phyloP scores from a whole-genome alignment of 2,888 invertebrate genomes.

The Agonopterix subpropinquella region DNA sequence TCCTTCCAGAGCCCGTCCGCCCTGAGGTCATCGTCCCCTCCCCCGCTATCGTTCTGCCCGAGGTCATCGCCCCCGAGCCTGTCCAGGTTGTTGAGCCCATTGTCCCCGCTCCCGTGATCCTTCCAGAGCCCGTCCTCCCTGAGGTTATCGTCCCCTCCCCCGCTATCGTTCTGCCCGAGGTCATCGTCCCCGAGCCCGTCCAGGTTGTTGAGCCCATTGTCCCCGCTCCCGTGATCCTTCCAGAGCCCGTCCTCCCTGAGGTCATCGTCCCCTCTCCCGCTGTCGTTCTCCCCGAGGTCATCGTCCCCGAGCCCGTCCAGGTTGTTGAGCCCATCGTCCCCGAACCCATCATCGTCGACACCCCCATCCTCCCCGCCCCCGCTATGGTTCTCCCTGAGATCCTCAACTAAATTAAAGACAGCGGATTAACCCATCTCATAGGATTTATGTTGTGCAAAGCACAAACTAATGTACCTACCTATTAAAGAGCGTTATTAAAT shows the following conservation, averaged over 20 bases:
- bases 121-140: conserved; percentile 3
- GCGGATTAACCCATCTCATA: too few relatives aligned
- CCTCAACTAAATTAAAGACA: conserved; percentile 4
- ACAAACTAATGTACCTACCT: too few relatives aligned
- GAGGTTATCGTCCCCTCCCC: conserved; percentile 1
- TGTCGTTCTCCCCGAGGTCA: too few relatives aligned
- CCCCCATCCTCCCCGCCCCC: conserved; percentile 10
- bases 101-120: conserved; percentile 7
- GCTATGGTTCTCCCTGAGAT: conserved; percentile 11
- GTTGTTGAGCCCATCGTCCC: conserved; percentile 2
- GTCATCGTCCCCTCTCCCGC: conserved; percentile 1
- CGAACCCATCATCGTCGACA: background rate
- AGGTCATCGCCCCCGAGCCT: conserved; percentile 6
- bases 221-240: conserved; percentile 8
- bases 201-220: conserved; percentile 1
- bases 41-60: conserved; percentile 7
- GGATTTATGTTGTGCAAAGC: too few relatives aligned
- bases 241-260: conserved; percentile 2
- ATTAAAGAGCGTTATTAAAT: too few relatives aligned
- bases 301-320: conserved; percentile 2
- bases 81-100: background rate
- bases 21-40: conserved; percentile 3
- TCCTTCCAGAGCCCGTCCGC: background rate
- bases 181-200: background rate
- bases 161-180: conserved; percentile 8